Conservation (phyloP, 1,140 invertebrate genomes). For the Drosophila saltans region DNA sequence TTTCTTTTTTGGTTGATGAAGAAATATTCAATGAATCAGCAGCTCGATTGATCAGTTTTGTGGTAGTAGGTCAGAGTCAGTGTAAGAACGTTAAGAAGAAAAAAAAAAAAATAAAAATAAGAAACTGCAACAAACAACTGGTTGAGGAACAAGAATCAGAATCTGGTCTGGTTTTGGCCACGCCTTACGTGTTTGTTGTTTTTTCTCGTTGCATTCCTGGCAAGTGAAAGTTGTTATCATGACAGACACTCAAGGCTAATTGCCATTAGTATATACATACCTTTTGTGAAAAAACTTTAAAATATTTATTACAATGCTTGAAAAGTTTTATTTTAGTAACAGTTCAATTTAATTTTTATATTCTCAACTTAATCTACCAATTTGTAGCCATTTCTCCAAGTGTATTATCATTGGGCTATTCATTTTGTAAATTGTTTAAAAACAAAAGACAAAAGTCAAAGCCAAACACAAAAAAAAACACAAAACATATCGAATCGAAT, state of each 20-base stretch:
- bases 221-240: conserved; percentile 14
- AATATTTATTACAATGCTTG: not conserved
- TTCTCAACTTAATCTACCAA: too few species aligned
- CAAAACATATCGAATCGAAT: not conserved
- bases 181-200: not conserved
- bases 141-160: conserved; percentile 3
- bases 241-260: conserved; percentile 12
- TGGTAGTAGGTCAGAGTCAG: conserved; percentile 6
- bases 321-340: not conserved
- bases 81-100: not conserved
- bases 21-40: conserved; percentile 1
- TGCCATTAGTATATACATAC: not conserved
- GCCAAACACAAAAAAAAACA: conserved; percentile 3
- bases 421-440: not conserved
- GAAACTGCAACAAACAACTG: conserved; percentile 12
- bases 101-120: not conserved
- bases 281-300: too few species aligned
- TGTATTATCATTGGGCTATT: not conserved
- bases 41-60: not conserved
- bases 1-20: not conserved
- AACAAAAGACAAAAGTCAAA: conserved; percentile 25
- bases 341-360: too few species aligned
- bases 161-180: conserved; percentile 7
- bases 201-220: conserved; percentile 11
- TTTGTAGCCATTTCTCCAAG: not conserved